Percentiles rank a stretch among this genome's conserved stretches.
Conservation (phyloP, 2,113 vertebrate species). For the Pongo abelii region DNA sequence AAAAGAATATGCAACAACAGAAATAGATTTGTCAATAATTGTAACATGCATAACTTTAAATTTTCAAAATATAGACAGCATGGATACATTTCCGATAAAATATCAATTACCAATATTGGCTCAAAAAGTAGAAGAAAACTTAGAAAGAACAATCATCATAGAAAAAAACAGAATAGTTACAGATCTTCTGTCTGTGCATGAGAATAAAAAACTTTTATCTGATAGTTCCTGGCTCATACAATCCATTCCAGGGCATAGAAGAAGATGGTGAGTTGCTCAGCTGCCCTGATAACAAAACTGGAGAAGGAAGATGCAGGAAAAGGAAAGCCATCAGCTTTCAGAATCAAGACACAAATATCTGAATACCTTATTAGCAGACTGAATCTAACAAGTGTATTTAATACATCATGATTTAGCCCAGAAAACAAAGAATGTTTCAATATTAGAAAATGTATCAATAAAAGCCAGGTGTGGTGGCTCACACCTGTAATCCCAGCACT, state of each 20-base stretch:
- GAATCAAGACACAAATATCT: background rate
- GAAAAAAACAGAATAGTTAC: accelerated
- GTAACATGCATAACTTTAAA: no score
- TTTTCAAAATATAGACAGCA: background rate
- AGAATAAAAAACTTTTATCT: background rate
- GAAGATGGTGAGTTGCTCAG: no score
- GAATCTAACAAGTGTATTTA: background rate
- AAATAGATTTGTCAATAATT: background rate
- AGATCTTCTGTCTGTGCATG: background rate
- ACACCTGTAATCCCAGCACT: no score
- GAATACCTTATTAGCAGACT: background rate
- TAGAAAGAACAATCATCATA: background rate
- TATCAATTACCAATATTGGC: background rate
- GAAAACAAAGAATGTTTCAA: background rate
- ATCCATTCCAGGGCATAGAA: no score
- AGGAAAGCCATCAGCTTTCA: background rate
- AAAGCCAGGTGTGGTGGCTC: no score
- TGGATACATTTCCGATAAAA: background rate
- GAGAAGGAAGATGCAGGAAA: no score
- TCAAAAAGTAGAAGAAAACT: background rate
- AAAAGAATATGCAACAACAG: background rate
- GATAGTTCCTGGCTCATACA: background rate
- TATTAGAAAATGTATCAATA: background rate
- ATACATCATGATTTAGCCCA: background rate
- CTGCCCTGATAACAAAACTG: no score